Conservation (phyloP, 2,797 vertebrate species). For the Pelochelys cantorii region DNA sequence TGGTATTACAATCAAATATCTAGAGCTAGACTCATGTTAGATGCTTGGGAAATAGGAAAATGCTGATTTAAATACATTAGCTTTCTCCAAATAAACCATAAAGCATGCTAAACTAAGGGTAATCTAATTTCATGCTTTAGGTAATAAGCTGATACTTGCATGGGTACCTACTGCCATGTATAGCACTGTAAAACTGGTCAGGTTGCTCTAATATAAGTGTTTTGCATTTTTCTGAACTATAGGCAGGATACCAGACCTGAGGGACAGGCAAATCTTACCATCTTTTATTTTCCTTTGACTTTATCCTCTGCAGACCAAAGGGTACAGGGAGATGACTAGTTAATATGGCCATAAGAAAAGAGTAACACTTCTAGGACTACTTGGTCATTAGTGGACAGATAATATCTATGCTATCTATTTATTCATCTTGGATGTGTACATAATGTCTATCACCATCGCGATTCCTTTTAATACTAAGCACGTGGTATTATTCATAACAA, state of each 20-base stretch:
- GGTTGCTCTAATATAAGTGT: background rate
- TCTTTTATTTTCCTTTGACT: background rate
- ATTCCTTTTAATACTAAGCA: slow-evolving; percentile 18
- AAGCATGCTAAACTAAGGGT: background rate
- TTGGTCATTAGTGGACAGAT: background rate
- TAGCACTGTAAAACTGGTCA: background rate
- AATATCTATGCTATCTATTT: background rate
- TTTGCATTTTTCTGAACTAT: background rate
- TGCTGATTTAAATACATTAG: background rate
- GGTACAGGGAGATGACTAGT: background rate
- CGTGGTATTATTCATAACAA: background rate
- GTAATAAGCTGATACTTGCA: background rate
- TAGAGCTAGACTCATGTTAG: background rate
- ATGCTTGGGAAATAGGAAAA: background rate
- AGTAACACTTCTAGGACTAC: background rate
- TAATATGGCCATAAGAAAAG: background rate
- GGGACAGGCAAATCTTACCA: background rate
- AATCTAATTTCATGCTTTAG: background rate
- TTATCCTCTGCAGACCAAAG: background rate
- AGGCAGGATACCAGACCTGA: background rate
- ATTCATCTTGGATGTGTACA: background rate
- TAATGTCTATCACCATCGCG: background rate
- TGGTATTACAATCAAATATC: background rate
- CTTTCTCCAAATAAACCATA: background rate
- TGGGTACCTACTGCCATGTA: background rate